Conservation (phyloP, 2,113 vertebrate genomes). For the Pantherophis guttatus region DNA sequence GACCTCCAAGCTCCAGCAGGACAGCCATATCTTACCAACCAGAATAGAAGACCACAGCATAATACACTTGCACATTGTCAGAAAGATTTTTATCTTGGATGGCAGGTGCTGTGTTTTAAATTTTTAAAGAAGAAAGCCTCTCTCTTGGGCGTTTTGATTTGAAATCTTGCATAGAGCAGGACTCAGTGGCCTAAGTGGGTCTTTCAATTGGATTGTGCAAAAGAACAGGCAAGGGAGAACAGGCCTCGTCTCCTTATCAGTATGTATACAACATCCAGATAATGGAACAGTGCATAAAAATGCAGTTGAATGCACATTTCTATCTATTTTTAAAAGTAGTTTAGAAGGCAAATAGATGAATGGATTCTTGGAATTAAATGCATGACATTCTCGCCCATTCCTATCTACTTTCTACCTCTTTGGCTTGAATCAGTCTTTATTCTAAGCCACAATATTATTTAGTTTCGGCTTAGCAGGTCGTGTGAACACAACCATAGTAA, state of each 20-base stretch:
- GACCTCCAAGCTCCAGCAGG: background rate
- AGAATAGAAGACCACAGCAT: background rate
- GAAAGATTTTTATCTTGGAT: background rate
- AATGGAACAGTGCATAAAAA: background rate
- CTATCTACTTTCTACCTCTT: background rate
- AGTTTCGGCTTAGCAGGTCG: background rate
- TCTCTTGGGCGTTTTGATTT: background rate
- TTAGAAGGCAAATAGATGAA: background rate
- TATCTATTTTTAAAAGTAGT: background rate
- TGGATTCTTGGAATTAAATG: background rate
- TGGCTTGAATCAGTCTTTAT: background rate
- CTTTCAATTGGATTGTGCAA: background rate
- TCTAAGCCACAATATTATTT: background rate
- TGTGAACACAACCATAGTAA: background rate
- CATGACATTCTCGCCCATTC: background rate
- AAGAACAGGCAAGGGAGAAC: background rate
- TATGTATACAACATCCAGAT: background rate
- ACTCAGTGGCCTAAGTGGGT: background rate
- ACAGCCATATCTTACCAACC: background rate
- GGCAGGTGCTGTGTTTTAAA: background rate
- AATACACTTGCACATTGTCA: background rate
- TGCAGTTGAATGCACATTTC: background rate
- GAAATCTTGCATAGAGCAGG: background rate
- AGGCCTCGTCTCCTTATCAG: background rate
- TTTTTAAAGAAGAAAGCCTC: background rate